These are phyloP conservation scores for Enteromius treurensis DNA, from an alignment of 2,797 vertebrate genomes.

Conservation along the genomic window DNA sequence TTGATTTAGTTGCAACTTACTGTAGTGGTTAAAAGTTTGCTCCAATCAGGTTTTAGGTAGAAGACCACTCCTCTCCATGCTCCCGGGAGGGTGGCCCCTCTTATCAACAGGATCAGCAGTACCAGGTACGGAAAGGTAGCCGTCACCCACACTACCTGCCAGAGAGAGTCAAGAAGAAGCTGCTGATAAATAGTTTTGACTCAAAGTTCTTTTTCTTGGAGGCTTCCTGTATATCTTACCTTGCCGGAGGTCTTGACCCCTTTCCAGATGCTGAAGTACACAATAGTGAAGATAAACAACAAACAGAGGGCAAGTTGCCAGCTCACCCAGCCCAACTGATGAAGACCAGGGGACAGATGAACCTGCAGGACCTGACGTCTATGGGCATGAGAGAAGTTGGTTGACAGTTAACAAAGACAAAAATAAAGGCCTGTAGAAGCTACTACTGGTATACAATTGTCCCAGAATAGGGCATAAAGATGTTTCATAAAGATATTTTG, in stretches of 20 bases:
- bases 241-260: conserved; percentile 98
- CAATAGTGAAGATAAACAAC: conserved; percentile 92
- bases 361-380: conserved; percentile 94
- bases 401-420: not conserved
- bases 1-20: conserved; percentile 72
- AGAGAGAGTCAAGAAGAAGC: conserved; percentile 18
- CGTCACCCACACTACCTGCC: conserved; percentile 97
- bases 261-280: conserved; percentile 99
- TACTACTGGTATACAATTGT: not conserved
- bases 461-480: not conserved
- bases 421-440: not conserved
- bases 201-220: not conserved
- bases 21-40: conserved; percentile 89
- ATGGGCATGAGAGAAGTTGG: conserved; percentile 49
- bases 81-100: conserved; percentile 94
- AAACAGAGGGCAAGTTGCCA: conserved; percentile 96
- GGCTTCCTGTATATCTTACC: conserved; percentile 71
- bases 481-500: too few species aligned
- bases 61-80: conserved; percentile 97
- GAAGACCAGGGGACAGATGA: conserved; percentile 89
- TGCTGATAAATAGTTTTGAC: not conserved
- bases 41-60: conserved; percentile 94
- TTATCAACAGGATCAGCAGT: conserved; percentile 87
- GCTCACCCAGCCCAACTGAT: conserved; percentile 90
- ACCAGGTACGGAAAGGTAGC: conserved; percentile 96